Base-by-base conservation (phyloP, 2,797 vertebrate genomes). In the Poeciliopsis presidionis region DNA sequence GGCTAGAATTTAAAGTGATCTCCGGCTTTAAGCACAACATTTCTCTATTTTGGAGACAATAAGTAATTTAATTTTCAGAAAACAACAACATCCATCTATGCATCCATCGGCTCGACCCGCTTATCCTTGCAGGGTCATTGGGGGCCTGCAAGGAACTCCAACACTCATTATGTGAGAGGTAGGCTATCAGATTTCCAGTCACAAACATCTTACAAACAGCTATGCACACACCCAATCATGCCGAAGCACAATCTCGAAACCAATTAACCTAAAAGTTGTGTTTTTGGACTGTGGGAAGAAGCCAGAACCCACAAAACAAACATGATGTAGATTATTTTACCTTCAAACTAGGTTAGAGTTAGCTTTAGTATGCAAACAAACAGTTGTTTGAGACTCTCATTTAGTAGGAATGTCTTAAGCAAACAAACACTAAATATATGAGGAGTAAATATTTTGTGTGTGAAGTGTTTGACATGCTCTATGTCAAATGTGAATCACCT, bases 241-340 rank as follows among this genome's bases (percentile, higher is more conserved):
- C 59, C 14, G 2, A 61, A 41, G 22, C 4, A 25, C 63, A 41
- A 67, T 41, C 39, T 25, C 6, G 9, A 67, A 1, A 41, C 8
- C 9, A 67, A 41, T 39, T 22, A 39, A 36, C 4, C 61, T 65
- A 65, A 9, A 30, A 59, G 57, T 28, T 1, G 28, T n/a, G 11
- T 9, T 36, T 63, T 63, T 36, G 61, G 7, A 36, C 61, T 63
- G 30, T 63, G 16, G 14, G 61, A 63, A 8, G 61, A 36, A 63
- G 57, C 13, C 55, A 61, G 25, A 49, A 51, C 53, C 70, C 8
- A 14, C 2, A 28, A 85, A 81, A 70, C 0, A 55, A 59, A 18
- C 41, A 39, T 1, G 7, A 2, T 30, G 5, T 28, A 47, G 4
- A 9, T 47, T 74, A 53, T 49, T 67, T 84, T 83, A 88, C 83